Evolutionary conservation across 2,797 vertebrate genomes (phyloP).

Genomic region (Bothrops alternatus): DNA sequence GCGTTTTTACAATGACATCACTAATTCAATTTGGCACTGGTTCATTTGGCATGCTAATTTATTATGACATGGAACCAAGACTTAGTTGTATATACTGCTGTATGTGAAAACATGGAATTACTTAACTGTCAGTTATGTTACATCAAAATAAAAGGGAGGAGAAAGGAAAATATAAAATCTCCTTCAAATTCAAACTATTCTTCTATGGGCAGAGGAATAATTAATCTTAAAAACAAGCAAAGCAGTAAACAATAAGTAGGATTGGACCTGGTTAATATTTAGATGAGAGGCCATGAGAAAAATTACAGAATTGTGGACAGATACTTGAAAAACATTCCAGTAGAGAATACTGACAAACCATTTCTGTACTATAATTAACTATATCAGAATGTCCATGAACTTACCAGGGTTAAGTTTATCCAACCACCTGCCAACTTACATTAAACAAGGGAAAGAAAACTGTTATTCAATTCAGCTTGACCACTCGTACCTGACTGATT

Average conservation of each 20-base stretch:
- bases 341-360: not conserved
- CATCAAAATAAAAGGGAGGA: not conserved
- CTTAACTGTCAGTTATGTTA: not conserved
- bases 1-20: not conserved
- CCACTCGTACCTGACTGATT: not conserved
- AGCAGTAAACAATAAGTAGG: not conserved
- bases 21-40: not conserved
- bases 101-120: not conserved
- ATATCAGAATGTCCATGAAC: not conserved
- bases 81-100: not conserved
- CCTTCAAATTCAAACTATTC: not conserved
- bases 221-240: not conserved
- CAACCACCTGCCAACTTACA: not conserved
- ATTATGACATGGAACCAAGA: not conserved
- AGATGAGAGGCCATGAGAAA: not conserved
- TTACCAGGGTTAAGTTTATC: not conserved
- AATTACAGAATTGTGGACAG: not conserved
- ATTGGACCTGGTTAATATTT: not conserved
- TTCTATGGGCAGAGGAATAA: not conserved
- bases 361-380: not conserved
- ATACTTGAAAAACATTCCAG: not conserved
- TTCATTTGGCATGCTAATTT: not conserved
- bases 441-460: not conserved
- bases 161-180: not conserved
- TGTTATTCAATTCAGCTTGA: not conserved